Percentiles rank a stretch among this genome's conserved stretches.
Evolutionary conservation across 2,888 invertebrate species (phyloP).

Genomic region (Andrena praecox): DNA sequence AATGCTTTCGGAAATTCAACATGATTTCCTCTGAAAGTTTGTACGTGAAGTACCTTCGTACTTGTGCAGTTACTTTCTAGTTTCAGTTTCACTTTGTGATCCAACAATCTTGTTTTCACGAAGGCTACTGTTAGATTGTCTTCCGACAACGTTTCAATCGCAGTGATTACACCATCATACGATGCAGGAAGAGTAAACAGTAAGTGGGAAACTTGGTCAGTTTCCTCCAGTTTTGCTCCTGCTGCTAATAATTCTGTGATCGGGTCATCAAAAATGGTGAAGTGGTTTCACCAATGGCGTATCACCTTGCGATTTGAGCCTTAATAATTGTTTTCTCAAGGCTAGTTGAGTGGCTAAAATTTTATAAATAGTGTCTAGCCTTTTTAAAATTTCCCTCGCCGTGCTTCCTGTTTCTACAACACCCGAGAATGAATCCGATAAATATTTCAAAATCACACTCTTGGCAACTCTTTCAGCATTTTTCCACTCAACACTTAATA

Average conservation of each 20-base stretch:
- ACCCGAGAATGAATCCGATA: not conserved
- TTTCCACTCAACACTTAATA: not conserved
- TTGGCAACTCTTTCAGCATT: not conserved
- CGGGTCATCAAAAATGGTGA: not conserved
- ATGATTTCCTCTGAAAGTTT: not conserved
- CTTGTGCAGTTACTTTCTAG: not conserved
- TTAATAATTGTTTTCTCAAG: slow-evolving; percentile 3
- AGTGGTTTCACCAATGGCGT: no score
- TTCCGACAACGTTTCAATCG: not conserved
- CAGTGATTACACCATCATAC: not conserved
- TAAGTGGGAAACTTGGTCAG: not conserved
- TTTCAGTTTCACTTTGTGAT: not conserved
- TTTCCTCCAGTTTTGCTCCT: not conserved
- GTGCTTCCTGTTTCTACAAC: not conserved
- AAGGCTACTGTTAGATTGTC: not conserved
- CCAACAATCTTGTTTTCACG: not conserved
- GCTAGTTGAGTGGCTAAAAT: not conserved
- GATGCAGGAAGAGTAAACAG: not conserved
- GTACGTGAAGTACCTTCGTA: not conserved
- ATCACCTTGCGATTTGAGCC: not conserved
- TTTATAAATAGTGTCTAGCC: not conserved
- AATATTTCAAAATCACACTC: not conserved
- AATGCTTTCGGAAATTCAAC: not conserved
- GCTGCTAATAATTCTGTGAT: not conserved
- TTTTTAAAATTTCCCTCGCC: not conserved